Percentiles rank a stretch among this genome's conserved stretches.
Conservation (phyloP, 2,888 invertebrate genomes). For the Ceriagrion tenellum region DNA sequence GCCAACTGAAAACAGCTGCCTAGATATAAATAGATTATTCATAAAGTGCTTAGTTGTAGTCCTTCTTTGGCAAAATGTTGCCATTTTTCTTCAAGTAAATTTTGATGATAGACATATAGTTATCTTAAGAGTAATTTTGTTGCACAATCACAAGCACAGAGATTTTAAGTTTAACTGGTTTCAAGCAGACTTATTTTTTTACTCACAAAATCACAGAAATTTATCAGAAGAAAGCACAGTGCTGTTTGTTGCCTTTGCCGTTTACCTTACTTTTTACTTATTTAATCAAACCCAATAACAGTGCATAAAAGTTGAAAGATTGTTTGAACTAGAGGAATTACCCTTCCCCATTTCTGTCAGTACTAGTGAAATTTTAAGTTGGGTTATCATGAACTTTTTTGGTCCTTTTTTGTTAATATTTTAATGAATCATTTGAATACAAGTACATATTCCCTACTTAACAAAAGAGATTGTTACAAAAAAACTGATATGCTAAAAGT, state of each 20-base stretch:
- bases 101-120: conserved; percentile 20
- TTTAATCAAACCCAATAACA: no score
- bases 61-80: not conserved
- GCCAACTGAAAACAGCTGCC: not conserved
- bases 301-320: no score
- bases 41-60: conserved; percentile 4
- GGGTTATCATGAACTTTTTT: no score
- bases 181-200: conserved; percentile 19
- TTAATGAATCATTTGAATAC: no score
- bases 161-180: conserved; percentile 47
- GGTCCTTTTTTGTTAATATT: no score
- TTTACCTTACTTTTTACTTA: no score
- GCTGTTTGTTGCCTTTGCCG: not conserved
- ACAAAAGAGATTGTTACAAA: no score
- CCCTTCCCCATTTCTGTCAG: no score
- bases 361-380: no score
- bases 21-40: not conserved
- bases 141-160: conserved; percentile 37
- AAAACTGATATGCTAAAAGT: no score
- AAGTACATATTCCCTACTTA: no score
- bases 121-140: conserved; percentile 1
- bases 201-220: not conserved
- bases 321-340: no score
- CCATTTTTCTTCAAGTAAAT: conserved; percentile 6
- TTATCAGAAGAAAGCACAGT: not conserved